Percentiles rank a stretch among this genome's conserved stretches.
Conservation (phyloP, 2,888 invertebrate genomes). For the Tipula unca region DNA sequence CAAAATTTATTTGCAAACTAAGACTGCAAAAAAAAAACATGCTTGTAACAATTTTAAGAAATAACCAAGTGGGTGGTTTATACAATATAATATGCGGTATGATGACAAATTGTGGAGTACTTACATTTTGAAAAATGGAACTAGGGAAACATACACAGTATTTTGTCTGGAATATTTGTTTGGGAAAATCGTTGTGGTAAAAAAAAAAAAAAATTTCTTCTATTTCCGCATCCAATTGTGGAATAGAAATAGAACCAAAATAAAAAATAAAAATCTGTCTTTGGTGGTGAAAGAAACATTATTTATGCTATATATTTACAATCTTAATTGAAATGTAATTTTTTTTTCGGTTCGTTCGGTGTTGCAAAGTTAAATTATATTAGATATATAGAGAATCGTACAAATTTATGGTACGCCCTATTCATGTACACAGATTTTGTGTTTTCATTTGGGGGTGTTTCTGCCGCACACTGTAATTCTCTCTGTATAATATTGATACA, state of each 20-base stretch:
- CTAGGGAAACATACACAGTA: neutral
- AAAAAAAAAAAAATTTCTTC: neutral
- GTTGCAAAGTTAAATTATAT: neutral
- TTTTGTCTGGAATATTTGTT: conserved; percentile 8
- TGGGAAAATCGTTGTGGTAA: neutral
- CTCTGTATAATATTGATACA: neutral
- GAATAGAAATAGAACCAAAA: neutral
- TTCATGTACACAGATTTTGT: neutral
- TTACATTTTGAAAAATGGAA: neutral
- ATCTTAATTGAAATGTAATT: conserved; percentile 14
- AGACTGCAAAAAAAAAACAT: neutral
- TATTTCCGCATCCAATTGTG: neutral
- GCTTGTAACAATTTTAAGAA: neutral
- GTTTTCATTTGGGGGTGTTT: neutral
- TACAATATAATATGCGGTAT: neutral
- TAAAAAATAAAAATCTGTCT: neutral
- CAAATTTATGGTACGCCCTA: neutral
- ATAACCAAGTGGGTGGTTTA: neutral
- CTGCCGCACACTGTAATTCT: neutral
- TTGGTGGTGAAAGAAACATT: neutral
- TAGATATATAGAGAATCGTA: neutral
- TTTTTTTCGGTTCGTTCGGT: neutral
- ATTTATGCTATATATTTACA: neutral
- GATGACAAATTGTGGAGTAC: conserved; percentile 14
- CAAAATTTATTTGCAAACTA: neutral